phyloP scores from a whole-genome alignment of 2,888 invertebrate genomes.

The Erebia aethiops region DNA sequence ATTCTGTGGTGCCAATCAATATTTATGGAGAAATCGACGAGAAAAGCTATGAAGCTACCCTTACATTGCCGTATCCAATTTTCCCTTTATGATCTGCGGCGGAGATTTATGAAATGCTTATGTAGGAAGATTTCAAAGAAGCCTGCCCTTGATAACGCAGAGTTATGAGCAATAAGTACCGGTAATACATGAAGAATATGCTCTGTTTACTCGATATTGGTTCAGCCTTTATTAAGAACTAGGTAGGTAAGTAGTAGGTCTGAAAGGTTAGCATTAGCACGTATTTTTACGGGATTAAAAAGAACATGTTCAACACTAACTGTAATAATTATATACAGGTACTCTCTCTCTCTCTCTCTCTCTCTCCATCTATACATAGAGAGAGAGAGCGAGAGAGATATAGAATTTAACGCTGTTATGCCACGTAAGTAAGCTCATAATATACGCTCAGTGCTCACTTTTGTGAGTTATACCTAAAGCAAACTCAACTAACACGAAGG shows the following conservation, averaged over 20 bases:
- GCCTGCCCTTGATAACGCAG: slow-evolving; percentile 45
- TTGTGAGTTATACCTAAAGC: neutral
- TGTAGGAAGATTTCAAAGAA: slow-evolving; percentile 56
- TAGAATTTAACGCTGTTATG: too few species aligned
- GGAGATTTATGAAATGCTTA: slow-evolving; percentile 46
- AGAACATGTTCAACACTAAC: too few species aligned
- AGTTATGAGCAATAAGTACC: slow-evolving; percentile 50
- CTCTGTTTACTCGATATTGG: slow-evolving; percentile 44
- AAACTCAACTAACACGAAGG: neutral
- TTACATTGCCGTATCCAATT: slow-evolving; percentile 31
- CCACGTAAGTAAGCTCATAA: neutral
- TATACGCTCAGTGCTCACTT: neutral
- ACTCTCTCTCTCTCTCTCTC: too few species aligned
- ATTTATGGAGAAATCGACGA: too few species aligned
- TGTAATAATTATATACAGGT: too few species aligned
- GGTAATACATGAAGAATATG: slow-evolving; percentile 39
- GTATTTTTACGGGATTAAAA: too few species aligned
- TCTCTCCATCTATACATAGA: too few species aligned
- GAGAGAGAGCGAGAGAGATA: too few species aligned
- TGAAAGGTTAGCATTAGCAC: too few species aligned
- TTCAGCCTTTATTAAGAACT: neutral
- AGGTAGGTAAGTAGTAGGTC: too few species aligned
- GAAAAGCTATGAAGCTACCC: neutral
- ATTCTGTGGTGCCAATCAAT: too few species aligned
- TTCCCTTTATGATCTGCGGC: slow-evolving; percentile 10